Conservation (phyloP, 1,140 invertebrate genomes). For the roundworm (Caenorhabditis elegans) region DNA sequence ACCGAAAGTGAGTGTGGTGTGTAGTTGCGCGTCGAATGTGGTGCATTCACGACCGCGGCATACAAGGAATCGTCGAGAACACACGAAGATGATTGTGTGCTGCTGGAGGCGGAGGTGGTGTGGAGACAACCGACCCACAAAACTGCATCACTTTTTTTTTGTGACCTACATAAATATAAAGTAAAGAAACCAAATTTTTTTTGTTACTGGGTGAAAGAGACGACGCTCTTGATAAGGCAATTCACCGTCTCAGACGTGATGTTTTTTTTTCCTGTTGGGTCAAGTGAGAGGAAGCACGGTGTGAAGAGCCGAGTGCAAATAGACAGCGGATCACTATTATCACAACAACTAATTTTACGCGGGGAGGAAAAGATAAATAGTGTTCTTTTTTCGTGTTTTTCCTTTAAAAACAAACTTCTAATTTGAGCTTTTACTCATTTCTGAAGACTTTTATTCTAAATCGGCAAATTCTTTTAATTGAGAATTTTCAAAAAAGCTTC, state of each 20-base stretch:
- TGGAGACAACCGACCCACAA: background rate
- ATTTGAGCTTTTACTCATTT: no score
- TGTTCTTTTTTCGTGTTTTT: no score
- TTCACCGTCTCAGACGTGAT: background rate
- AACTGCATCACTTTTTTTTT: slow-evolving; percentile 14
- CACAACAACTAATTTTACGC: background rate
- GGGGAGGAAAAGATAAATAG: background rate
- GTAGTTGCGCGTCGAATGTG: slow-evolving; percentile 9
- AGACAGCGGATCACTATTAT: background rate
- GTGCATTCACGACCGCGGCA: background rate
- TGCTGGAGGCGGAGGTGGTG: background rate
- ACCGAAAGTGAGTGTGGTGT: slow-evolving; percentile 18
- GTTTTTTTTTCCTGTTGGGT: no score
- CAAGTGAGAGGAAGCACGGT: background rate
- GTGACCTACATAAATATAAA: slow-evolving; percentile 26
- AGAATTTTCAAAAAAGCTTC: no score
- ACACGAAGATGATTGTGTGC: background rate
- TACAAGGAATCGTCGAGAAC: background rate
- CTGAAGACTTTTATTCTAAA: no score
- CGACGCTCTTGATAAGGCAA: slow-evolving; percentile 2
- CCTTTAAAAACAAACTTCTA: background rate
- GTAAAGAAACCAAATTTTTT: background rate
- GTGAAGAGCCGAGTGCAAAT: slow-evolving; percentile 3
- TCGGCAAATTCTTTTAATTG: no score
- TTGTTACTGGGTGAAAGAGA: no score